Conservation (phyloP, 1,140 invertebrate species). For the Ostrea denselamellosa region DNA sequence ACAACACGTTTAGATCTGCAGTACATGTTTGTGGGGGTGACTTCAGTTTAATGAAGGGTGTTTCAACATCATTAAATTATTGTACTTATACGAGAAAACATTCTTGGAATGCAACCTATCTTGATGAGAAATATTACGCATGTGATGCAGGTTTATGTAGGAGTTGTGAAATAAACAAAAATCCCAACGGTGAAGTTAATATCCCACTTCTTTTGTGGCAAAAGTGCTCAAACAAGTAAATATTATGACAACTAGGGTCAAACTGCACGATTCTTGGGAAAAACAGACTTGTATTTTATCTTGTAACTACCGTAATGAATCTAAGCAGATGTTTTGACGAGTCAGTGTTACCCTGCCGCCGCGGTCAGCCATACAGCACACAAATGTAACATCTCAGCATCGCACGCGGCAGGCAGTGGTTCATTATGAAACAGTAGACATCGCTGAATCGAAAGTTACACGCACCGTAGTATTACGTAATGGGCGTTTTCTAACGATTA, state of each 20-base stretch:
- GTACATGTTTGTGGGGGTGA: neutral
- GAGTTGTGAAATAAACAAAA: neutral
- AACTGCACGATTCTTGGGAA: neutral
- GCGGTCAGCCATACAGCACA: conserved; percentile 14
- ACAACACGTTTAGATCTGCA: neutral
- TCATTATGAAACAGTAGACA: neutral
- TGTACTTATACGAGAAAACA: neutral
- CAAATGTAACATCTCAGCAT: neutral
- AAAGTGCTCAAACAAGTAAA: neutral
- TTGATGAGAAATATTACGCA: conserved; percentile 17
- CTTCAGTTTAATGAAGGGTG: neutral
- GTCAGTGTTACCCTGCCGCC: neutral
- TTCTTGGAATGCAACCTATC: conserved; percentile 18
- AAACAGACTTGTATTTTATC: neutral
- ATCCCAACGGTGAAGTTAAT: neutral
- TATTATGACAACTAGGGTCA: conserved; percentile 5
- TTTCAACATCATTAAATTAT: conserved; percentile 4
- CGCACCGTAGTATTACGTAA: neutral
- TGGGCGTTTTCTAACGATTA: neutral
- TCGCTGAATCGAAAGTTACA: neutral
- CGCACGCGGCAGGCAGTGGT: neutral
- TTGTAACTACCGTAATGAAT: neutral
- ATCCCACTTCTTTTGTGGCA: neutral
- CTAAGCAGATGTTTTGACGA: neutral
- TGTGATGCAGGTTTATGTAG: neutral